A percentile compares a stretch with the other conserved stretches of the same genome.
Conservation (phyloP, 2,888 invertebrate species). For the Charanyca ferruginea region DNA sequence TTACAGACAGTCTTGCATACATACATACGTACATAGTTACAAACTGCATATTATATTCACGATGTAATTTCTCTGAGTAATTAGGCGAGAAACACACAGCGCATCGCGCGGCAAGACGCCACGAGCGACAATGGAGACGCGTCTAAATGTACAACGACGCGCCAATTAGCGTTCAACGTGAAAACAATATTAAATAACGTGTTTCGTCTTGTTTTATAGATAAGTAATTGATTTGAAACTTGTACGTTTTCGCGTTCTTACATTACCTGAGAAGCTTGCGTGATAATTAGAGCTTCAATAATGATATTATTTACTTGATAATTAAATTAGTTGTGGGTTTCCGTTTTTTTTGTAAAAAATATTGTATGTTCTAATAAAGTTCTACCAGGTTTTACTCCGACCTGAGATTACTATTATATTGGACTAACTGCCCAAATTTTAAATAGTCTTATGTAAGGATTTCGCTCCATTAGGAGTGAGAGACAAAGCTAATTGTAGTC, state of each 20-base stretch:
- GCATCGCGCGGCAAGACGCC: constrained; percentile 16
- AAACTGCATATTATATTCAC: not conserved
- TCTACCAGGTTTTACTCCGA: not conserved
- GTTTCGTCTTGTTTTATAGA: constrained; percentile 38
- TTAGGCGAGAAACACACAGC: constrained; percentile 24
- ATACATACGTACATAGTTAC: not conserved
- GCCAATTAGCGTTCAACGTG: constrained; percentile 36
- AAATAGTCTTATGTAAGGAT: not conserved
- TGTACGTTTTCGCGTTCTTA: constrained; percentile 32
- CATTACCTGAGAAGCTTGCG: constrained; percentile 6
- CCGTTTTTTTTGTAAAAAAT: not conserved
- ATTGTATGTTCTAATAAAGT: not conserved
- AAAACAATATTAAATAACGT: constrained; percentile 36
- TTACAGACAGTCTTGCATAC: not conserved
- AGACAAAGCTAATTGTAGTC: not conserved
- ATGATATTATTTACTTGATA: not conserved
- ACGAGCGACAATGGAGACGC: constrained; percentile 8
- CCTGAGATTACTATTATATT: not conserved
- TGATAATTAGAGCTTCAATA: constrained; percentile 8
- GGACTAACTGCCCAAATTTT: not conserved
- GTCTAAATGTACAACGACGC: constrained; percentile 32
- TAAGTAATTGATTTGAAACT: constrained; percentile 31
- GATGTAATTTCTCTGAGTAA: constrained; percentile 9
- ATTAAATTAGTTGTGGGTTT: not conserved
- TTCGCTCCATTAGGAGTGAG: not conserved